A percentile compares a stretch with the other conserved stretches of the same genome.
These are phyloP conservation scores for Stictonetta naevosa DNA, from an alignment of 2,113 vertebrate species.

Conservation along the genomic window DNA sequence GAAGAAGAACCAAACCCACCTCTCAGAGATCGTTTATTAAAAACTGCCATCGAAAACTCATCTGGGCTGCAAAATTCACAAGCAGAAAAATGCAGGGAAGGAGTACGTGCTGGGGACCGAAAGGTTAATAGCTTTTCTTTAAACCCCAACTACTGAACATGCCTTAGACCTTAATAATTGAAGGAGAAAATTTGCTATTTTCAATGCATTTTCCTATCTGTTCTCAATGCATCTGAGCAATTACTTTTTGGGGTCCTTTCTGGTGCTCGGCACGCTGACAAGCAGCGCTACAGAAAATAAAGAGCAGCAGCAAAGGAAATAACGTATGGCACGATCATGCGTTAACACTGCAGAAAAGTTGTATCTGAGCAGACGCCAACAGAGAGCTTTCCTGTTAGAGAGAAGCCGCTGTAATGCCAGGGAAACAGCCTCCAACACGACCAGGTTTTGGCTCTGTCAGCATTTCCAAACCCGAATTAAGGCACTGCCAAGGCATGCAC, in stretches of 20 bases:
- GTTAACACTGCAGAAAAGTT: background rate
- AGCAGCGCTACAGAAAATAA: background rate
- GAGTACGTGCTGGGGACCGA: background rate
- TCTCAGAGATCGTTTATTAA: conserved; percentile 42
- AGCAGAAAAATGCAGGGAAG: conserved; percentile 3
- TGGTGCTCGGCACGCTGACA: background rate
- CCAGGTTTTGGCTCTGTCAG: background rate
- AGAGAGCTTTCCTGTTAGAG: background rate
- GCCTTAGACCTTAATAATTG: conserved; percentile 4
- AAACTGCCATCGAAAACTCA: conserved; percentile 30
- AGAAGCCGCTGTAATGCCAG: background rate
- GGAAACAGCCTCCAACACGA: accelerated
- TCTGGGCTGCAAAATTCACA: background rate
- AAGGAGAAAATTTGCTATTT: conserved; percentile 14
- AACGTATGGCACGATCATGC: background rate
- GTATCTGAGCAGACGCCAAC: background rate
- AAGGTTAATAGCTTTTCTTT: conserved; percentile 50
- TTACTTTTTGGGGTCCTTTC: background rate
- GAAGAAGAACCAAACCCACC: background rate
- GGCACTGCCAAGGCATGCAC: background rate
- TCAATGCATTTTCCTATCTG: background rate
- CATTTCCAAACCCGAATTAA: background rate
- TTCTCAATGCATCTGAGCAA: background rate
- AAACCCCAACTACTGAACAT: conserved; percentile 26
- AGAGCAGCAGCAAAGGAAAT: background rate